Evolutionary conservation across 2,113 vertebrate species (phyloP), one percentile per base, ranked within the genome.

Genomic region (Nyctereutes procyonoides): DNA sequence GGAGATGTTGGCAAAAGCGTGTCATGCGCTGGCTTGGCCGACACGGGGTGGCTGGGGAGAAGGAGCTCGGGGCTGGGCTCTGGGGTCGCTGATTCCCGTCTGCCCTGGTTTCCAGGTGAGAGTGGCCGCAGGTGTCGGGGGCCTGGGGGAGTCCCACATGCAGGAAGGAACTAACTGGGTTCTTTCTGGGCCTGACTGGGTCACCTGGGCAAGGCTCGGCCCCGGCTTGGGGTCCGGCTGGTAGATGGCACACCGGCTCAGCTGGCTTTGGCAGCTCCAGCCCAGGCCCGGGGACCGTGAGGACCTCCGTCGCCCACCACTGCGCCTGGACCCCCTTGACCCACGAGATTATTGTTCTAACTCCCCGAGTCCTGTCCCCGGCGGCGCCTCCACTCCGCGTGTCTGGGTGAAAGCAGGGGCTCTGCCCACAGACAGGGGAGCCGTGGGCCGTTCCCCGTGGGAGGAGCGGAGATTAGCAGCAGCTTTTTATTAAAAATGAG

Each of bases 321-420:
- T 83, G 67, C 22, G 20, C 79, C 92, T 48, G 81, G 98, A 83
- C 85, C 80, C 35, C 80, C 96, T 86, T 0, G 0, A 53, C 73
- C 88, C 43, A 74, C 74, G 71, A 80, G 81, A 35, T 76, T 82
- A 43, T 22, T 62, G 97, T 95, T 26, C 74, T 71, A 71, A 56
- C 60, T 80, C 93, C 84, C 11, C 48, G 38, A 71, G 95, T 93
- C 85, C 71, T 69, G 43, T 83, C 97, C 95, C 88, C 96, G 65
- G 28, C 48, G 88, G 97, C 35, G 56, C 98, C 96, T 96, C 95
- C 90, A 95, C 97, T 97, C 97, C 95, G 43, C 92, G 97, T 97
- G 97, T 98, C 96, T 92, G 97, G 98, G 98, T 28, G 97, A 98
- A 97, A 97, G 97, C 97, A 94, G 97, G 98, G 98, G 97, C 94